Evolutionary conservation across 2,888 invertebrate species (phyloP).

Genomic region (Achlya flavicornis): DNA sequence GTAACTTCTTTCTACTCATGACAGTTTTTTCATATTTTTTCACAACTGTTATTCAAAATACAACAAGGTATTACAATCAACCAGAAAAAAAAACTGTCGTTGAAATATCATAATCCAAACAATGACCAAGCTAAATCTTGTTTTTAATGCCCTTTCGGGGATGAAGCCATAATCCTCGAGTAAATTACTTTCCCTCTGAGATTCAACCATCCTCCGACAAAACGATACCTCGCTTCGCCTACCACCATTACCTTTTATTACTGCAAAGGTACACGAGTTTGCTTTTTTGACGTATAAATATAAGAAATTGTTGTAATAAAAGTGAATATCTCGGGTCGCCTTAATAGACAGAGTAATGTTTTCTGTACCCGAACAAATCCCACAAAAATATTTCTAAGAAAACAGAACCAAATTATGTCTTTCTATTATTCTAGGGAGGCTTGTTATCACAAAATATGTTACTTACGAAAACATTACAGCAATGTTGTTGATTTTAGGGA

Average conservation of each 20-base stretch:
- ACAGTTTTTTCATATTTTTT: too few relatives aligned
- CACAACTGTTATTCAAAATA: not conserved
- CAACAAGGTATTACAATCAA: not conserved
- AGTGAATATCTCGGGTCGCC: conserved; percentile 54
- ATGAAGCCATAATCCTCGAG: conserved; percentile 59
- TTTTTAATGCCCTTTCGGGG: conserved; percentile 58
- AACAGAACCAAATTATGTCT: conserved; percentile 34
- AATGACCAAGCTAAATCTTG: conserved; percentile 50
- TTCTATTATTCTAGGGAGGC: conserved; percentile 16
- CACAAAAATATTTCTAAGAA: conserved; percentile 43
- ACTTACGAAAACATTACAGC: not conserved
- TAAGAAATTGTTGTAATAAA: conserved; percentile 62
- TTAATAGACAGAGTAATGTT: conserved; percentile 50
- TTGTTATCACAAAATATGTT: conserved; percentile 3
- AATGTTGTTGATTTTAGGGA: not conserved
- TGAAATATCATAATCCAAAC: conserved; percentile 37
- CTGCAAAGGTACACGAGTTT: conserved; percentile 68
- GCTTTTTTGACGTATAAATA: conserved; percentile 72
- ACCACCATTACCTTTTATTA: conserved; percentile 74
- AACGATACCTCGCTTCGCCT: conserved; percentile 58
- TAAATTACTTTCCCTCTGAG: conserved; percentile 64
- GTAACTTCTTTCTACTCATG: too few relatives aligned
- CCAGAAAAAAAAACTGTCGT: conserved; percentile 36
- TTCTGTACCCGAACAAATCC: conserved; percentile 36
- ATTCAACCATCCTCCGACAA: conserved; percentile 55